Evolutionary conservation across 2,113 vertebrate genomes (phyloP).

Genomic region (Perca flavescens): DNA sequence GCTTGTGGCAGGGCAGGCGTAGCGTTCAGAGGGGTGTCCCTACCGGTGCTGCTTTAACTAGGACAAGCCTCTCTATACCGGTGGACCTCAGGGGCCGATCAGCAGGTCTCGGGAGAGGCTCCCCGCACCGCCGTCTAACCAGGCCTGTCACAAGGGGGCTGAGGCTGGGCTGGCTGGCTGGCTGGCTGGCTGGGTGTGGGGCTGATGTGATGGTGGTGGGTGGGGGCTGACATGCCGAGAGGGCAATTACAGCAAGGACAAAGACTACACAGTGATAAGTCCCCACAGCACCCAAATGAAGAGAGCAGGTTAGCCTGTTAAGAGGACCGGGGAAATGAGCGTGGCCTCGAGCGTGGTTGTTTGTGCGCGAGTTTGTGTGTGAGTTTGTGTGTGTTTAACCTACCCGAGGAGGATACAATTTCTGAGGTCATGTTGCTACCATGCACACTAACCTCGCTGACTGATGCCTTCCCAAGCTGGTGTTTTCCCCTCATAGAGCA

Average conservation of each 20-base stretch:
- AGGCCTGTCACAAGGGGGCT: constrained; percentile 80
- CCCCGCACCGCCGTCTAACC: constrained; percentile 73
- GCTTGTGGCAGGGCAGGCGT: constrained; percentile 57
- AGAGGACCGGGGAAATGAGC: constrained; percentile 78
- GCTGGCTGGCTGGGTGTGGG: constrained; percentile 65
- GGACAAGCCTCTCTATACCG: constrained; percentile 76
- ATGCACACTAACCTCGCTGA: constrained; percentile 70
- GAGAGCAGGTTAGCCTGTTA: constrained; percentile 81
- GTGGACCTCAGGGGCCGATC: constrained; percentile 82
- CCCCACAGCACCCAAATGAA: constrained; percentile 86
- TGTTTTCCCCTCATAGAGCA: constrained; percentile 58
- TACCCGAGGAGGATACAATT: constrained; percentile 76
- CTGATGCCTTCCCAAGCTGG: constrained; percentile 66
- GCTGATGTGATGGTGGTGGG: constrained; percentile 67
- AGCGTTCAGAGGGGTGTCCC: constrained; percentile 61
- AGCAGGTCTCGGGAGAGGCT: constrained; percentile 82
- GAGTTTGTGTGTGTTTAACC: constrained; percentile 79
- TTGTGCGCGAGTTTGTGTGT: constrained; percentile 58
- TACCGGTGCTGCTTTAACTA: constrained; percentile 80
- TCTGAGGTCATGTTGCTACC: constrained; percentile 77
- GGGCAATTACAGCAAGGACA: constrained; percentile 88
- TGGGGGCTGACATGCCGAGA: constrained; percentile 85
- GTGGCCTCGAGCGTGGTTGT: constrained; percentile 67
- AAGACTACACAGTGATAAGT: constrained; percentile 86
- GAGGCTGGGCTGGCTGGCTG: constrained; percentile 57